Evolutionary conservation across 1,140 invertebrate species (phyloP), one percentile per base, ranked within the genome.

Genomic region (Drosophila lacertosa): DNA sequence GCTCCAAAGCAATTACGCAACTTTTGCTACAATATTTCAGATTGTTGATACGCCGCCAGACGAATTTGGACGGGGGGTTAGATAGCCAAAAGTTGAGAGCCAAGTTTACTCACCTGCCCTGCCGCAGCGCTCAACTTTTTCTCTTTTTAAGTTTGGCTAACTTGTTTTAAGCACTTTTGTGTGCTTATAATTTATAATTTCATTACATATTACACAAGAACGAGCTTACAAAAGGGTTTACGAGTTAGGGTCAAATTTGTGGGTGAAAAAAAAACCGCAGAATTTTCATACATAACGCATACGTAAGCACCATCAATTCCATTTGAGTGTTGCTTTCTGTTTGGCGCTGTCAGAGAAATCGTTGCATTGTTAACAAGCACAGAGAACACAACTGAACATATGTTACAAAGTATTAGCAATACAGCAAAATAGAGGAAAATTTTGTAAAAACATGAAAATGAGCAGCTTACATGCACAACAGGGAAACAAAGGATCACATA

Each of bases 41-140:
- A 35, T 24, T 66, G 29, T 39, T 50, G 48, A 48, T 29, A 18
- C 13, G 32, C 11, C 32, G 29, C 6, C 9, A 32, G 29, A 32
- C 42, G 20, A 2, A 2, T 11, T 26, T 22, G 11, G 1, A 9
- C 16, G 10, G 7, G 5, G 29, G 15, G 16, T 4, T 37, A 20
- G 51, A 33, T 24, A 39, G 37, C 35, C 53, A 33, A 67, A 76
- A 76, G 69, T 68, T 68, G 26, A 54, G 59, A 67, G 47, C 55
- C 26, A 55, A 75, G 80, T 65, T 83, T 80, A 84, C 80, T 84
- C 81, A 84, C 80, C 81, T 86, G 76, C 54, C 48, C 39, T 47
- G 35, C 45, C 45, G 33, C 18, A 67, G 59, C 42, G 55, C 45
- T 42, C 18, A 67, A 67, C 42, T 60, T 48, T 37, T 3, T 48